Percentiles rank a stretch among this genome's conserved stretches.
Evolutionary conservation across 1,140 invertebrate genomes (phyloP).

Genomic region (Conus ventricosus): DNA sequence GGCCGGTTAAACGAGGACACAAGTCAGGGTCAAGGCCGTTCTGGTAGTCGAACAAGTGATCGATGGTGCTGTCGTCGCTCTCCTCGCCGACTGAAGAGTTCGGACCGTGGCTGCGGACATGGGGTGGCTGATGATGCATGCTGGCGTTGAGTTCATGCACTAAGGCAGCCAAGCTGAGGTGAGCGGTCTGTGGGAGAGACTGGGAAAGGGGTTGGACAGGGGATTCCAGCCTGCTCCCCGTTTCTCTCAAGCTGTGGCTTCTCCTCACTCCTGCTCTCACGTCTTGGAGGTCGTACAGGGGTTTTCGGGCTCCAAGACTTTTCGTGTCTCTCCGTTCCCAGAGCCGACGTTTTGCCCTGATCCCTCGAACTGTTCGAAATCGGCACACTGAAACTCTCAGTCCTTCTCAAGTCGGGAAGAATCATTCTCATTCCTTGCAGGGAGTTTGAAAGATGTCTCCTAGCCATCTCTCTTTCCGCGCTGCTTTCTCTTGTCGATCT

Average conservation of each 20-base stretch:
- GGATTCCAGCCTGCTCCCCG: neutral
- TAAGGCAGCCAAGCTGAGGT: constrained; percentile 4
- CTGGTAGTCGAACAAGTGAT: neutral
- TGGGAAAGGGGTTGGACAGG: constrained; percentile 14
- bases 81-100: neutral
- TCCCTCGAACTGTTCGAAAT: neutral
- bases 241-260: constrained; percentile 17
- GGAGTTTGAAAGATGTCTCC: constrained; percentile 24
- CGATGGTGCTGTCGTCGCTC: neutral
- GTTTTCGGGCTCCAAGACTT: neutral
- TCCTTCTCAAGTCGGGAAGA: constrained; percentile 25
- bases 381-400: constrained; percentile 15
- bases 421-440: constrained; percentile 23
- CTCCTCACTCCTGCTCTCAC: neutral
- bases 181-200: neutral
- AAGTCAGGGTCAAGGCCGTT: constrained; percentile 22
- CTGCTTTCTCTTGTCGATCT: constrained; percentile 5
- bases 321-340: neutral
- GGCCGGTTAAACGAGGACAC: neutral
- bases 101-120: neutral
- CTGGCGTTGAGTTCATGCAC: constrained; percentile 31
- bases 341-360: neutral
- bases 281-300: neutral
- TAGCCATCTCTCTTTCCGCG: neutral
- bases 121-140: neutral